Evolutionary conservation across 2,113 vertebrate genomes (phyloP).

Genomic region (Xiphias gladius): DNA sequence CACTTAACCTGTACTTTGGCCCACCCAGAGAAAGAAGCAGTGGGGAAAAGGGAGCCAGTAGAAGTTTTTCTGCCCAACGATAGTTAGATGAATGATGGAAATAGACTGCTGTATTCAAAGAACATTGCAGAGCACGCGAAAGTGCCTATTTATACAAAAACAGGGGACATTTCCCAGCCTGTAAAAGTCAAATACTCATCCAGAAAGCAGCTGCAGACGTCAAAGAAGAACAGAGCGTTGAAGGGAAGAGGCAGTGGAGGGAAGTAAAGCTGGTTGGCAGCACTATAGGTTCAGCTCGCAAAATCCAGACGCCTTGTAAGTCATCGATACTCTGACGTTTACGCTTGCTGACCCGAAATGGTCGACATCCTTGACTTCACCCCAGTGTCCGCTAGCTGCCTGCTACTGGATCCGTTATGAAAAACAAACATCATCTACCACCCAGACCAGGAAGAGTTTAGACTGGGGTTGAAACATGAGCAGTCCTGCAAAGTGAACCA

Average conservation of each 20-base stretch:
- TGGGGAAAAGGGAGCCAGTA: neutral
- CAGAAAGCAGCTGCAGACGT: neutral
- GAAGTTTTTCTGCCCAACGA: neutral
- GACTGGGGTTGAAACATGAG: conserved; percentile 42
- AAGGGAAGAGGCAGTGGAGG: no score
- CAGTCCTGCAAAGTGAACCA: neutral
- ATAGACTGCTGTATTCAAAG: neutral
- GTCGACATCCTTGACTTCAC: conserved; percentile 7
- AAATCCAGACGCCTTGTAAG: neutral
- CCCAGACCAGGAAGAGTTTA: conserved; percentile 42
- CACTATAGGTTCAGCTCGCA: neutral
- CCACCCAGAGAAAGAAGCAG: neutral
- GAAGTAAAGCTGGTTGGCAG: no score
- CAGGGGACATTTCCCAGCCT: no score
- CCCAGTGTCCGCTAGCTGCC: neutral
- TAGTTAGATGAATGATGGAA: neutral
- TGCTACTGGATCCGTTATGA: conserved; percentile 38
- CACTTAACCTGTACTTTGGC: no score
- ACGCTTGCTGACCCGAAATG: conserved; percentile 12
- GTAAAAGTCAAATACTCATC: neutral
- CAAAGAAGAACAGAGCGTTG: neutral
- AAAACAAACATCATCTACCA: conserved; percentile 42
- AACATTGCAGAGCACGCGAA: neutral
- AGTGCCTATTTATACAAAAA: neutral
- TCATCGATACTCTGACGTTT: no score